Conservation (phyloP, 2,888 invertebrate genomes). For the Anoplius nigerrimus region DNA sequence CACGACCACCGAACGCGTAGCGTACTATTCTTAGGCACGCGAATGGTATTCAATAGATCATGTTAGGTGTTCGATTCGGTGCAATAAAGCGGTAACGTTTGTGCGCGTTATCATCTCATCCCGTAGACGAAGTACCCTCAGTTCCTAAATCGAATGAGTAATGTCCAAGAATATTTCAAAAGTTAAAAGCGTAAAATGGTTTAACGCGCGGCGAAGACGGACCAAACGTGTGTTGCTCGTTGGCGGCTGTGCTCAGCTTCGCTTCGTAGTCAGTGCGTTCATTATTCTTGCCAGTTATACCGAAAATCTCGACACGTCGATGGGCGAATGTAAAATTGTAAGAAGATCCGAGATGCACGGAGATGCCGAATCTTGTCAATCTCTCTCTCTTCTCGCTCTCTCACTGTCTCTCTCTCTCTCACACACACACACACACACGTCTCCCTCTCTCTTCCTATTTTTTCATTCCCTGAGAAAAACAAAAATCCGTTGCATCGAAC, state of each 20-base stretch:
- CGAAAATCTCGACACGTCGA: background rate
- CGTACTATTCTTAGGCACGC: background rate
- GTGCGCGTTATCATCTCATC: no score
- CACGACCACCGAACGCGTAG: constrained; percentile 34
- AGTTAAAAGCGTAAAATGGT: constrained; percentile 51
- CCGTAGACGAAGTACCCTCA: constrained; percentile 52
- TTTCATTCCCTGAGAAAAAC: background rate
- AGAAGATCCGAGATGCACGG: background rate
- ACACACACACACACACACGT: no score
- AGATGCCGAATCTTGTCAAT: constrained; percentile 1
- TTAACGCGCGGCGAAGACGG: constrained; percentile 16
- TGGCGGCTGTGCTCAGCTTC: background rate
- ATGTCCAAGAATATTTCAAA: constrained; percentile 27
- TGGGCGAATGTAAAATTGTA: background rate
- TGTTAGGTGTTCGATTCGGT: constrained; percentile 59
- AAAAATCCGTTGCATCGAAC: no score
- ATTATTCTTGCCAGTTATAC: no score
- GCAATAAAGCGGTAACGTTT: constrained; percentile 54
- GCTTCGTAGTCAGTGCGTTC: no score
- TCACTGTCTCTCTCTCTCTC: background rate
- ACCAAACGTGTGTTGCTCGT: constrained; percentile 21
- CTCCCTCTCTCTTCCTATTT: background rate
- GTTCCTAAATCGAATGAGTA: constrained; percentile 58
- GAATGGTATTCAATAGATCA: no score
- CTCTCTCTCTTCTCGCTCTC: background rate